Conservation (phyloP, 2,113 vertebrate species). For the Lophura nycthemera region DNA sequence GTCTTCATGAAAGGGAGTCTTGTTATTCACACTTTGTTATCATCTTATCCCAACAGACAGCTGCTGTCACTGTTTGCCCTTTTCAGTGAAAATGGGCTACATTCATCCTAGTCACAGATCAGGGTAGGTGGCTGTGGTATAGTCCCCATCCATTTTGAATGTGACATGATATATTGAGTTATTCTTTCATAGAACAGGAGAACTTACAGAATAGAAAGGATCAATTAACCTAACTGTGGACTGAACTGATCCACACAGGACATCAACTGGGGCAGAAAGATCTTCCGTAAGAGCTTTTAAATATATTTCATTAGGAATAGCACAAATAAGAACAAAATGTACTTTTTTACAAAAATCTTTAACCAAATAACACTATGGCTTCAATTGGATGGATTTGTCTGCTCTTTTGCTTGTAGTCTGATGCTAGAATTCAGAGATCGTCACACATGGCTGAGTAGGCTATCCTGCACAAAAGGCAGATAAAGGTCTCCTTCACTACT, state of each 20-base stretch:
- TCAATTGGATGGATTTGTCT: not conserved
- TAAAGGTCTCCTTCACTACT: not conserved
- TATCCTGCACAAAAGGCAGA: not conserved
- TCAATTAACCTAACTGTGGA: not conserved
- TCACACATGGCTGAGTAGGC: not conserved
- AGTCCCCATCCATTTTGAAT: not conserved
- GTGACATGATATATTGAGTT: not conserved
- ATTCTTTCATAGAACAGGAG: not conserved
- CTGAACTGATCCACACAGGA: not conserved
- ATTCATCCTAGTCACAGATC: constrained; percentile 15
- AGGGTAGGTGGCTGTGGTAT: not conserved
- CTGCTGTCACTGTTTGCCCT: constrained; percentile 65
- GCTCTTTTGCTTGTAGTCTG: not conserved
- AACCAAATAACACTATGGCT: not conserved
- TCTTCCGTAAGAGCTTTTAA: not conserved
- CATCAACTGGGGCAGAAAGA: not conserved
- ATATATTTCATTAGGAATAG: not conserved
- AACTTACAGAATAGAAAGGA: not conserved
- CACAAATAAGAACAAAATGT: not conserved
- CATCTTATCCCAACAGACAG: constrained; percentile 63
- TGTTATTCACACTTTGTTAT: constrained; percentile 65
- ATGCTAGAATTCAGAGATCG: not conserved
- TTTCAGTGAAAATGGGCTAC: constrained; percentile 62
- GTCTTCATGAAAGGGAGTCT: constrained; percentile 29
- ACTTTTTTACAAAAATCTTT: not conserved